Percentiles rank a stretch among this genome's conserved stretches.
Conservation (phyloP, 2,797 vertebrate species). For the Linurgus olivaceus region DNA sequence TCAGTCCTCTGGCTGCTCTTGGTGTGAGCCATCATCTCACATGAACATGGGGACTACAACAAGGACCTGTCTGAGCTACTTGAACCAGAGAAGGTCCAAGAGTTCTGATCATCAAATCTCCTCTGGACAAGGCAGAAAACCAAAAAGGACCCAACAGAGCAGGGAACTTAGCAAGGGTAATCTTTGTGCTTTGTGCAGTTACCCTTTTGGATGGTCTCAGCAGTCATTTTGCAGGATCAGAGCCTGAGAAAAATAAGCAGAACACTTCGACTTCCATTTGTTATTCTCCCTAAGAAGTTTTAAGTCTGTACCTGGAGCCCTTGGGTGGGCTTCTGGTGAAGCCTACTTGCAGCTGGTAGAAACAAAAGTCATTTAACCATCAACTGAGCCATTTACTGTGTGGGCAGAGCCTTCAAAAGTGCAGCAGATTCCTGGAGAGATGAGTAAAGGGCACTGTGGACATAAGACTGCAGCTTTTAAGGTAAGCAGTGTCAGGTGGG, state of each 20-base stretch:
- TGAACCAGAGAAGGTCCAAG: not conserved
- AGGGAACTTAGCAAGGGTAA: not conserved
- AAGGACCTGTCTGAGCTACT: not conserved
- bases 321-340: not conserved
- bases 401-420: not conserved
- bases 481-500: not conserved
- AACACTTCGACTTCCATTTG: not conserved
- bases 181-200: not conserved
- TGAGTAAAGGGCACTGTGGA: not conserved
- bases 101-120: not conserved
- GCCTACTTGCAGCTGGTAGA: not conserved
- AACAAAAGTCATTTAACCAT: not conserved
- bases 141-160: not conserved
- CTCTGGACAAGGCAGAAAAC: not conserved
- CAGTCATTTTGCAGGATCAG: fast-evolving
- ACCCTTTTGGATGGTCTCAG: not conserved
- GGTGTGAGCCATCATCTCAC: not conserved
- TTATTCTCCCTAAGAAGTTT: not conserved
- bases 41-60: fast-evolving
- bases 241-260: not conserved
- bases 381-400: not conserved
- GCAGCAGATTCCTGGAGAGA: not conserved
- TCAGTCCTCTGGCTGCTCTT: not conserved
- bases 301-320: not conserved
- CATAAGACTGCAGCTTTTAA: not conserved